phyloP scores from a whole-genome alignment of 2,888 invertebrate genomes.

The Xylocampa areola region DNA sequence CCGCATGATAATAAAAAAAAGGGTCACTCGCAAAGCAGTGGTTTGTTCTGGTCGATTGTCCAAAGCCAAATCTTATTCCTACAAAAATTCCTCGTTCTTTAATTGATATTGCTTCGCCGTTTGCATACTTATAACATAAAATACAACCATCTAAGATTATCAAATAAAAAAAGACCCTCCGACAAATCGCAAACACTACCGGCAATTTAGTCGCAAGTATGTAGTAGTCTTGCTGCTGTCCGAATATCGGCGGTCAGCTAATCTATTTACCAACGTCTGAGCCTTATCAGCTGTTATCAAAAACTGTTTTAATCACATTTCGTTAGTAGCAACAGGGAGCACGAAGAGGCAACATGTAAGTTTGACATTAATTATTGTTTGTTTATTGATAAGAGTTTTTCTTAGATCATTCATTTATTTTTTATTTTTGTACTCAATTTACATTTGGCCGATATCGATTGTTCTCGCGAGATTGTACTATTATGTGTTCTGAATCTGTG shows the following conservation, averaged over 20 bases:
- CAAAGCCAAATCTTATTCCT: too few relatives aligned
- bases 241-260: conserved; percentile 22
- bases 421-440: conserved; percentile 7
- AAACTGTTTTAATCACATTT: conserved; percentile 35
- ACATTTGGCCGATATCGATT: neutral
- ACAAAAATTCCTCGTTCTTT: too few relatives aligned
- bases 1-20: too few relatives aligned
- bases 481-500: too few relatives aligned
- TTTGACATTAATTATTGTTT: conserved; percentile 14
- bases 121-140: too few relatives aligned
- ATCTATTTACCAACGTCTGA: conserved; percentile 31
- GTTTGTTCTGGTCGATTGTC: too few relatives aligned
- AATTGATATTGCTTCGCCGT: too few relatives aligned
- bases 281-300: conserved; percentile 54
- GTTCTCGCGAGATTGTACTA: neutral
- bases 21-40: too few relatives aligned
- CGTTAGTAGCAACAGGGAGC: conserved; percentile 39
- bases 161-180: too few relatives aligned
- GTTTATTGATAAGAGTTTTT: conserved; percentile 24
- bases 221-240: neutral
- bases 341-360: conserved; percentile 43
- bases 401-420: neutral
- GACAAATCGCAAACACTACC: neutral
- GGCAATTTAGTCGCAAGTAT: conserved; percentile 29
- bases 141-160: too few relatives aligned